Percentiles rank a stretch among this genome's conserved stretches.
Conservation (phyloP, 2,113 vertebrate species). For the Apteryx mantelli region DNA sequence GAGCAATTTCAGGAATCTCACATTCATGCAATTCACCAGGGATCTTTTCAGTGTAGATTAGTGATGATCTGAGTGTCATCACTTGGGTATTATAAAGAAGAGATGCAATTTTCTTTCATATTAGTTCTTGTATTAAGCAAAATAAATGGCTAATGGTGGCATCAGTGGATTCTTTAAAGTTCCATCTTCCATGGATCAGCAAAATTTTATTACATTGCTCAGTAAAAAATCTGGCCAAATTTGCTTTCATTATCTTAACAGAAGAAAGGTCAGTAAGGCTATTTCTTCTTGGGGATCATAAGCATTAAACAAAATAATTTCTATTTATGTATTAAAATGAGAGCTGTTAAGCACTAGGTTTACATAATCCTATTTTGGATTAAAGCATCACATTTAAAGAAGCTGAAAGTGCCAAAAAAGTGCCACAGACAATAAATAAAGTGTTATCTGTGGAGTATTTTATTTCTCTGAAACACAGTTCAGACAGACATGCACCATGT, state of each 20-base stretch:
- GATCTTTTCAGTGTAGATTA: neutral
- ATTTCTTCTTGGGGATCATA: neutral
- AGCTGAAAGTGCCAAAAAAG: neutral
- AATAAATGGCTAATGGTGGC: neutral
- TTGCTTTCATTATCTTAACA: neutral
- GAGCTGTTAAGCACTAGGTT: neutral
- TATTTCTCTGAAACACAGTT: constrained; percentile 25
- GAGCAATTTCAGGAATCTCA: neutral
- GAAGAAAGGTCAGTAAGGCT: neutral
- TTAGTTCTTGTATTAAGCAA: neutral
- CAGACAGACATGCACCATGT: neutral
- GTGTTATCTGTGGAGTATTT: neutral
- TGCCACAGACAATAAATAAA: neutral
- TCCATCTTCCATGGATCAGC: neutral
- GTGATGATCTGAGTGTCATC: neutral
- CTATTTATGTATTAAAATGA: neutral
- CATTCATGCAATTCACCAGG: neutral
- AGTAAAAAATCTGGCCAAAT: neutral
- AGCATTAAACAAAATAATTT: constrained; percentile 26
- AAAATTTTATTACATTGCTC: neutral
- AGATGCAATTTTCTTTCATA: neutral
- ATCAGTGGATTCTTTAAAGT: neutral
- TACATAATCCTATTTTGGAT: constrained; percentile 25
- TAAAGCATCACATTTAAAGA: constrained; percentile 18
- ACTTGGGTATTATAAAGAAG: neutral